A percentile compares a stretch with the other conserved stretches of the same genome.
Evolutionary conservation across 1,140 invertebrate species (phyloP).

Genomic region (Cydia amplana): DNA sequence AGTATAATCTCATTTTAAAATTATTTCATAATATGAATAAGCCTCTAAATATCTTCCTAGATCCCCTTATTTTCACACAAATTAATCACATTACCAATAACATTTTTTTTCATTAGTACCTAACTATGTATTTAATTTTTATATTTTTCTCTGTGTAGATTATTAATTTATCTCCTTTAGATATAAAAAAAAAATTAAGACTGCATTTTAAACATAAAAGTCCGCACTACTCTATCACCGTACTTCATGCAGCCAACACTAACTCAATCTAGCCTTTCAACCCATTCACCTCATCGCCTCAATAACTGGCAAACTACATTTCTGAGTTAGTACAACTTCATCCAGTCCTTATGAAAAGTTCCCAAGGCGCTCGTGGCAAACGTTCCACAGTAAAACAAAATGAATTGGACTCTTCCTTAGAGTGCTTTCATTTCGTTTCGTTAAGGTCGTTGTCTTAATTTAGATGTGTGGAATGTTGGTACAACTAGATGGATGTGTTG

Average conservation of each 20-base stretch:
- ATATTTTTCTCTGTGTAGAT: too few species aligned
- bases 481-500: background rate
- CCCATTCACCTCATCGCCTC: slow-evolving; percentile 13
- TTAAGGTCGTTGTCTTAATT: slow-evolving; percentile 15
- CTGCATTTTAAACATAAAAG: background rate
- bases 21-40: too few species aligned
- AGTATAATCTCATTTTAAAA: too few species aligned
- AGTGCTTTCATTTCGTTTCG: slow-evolving; percentile 19
- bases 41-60: too few species aligned
- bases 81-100: too few species aligned
- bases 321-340: slow-evolving; percentile 9
- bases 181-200: too few species aligned
- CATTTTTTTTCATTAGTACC: too few species aligned
- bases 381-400: slow-evolving; percentile 7
- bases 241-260: background rate
- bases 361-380: slow-evolving; percentile 17
- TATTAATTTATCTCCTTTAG: too few species aligned
- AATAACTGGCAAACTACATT: slow-evolving; percentile 17
- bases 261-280: slow-evolving; percentile 14
- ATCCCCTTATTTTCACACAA: too few species aligned
- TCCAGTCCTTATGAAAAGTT: background rate
- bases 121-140: too few species aligned
- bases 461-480: background rate
- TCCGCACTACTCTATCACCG: background rate
- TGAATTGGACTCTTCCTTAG: slow-evolving; percentile 18